These are phyloP conservation scores for Drosophila melanosoma DNA, from an alignment of 2,888 invertebrate species.

Conservation along the genomic window DNA sequence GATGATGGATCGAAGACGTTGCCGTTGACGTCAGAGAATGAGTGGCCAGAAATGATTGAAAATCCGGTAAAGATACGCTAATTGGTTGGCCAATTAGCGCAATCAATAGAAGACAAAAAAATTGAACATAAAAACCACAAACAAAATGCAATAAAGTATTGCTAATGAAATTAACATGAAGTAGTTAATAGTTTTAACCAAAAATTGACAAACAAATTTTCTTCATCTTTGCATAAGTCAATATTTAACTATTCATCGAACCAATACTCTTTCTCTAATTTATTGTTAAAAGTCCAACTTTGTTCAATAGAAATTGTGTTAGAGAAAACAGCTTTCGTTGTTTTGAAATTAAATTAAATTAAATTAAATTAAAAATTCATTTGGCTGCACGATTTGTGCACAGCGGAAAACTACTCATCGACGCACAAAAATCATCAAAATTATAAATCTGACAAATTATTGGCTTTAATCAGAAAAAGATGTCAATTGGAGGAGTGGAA, in stretches of 20 bases:
- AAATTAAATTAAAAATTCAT: background rate
- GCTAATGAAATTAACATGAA: slow-evolving; percentile 79
- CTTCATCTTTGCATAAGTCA: slow-evolving; percentile 43
- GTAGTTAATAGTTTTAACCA: slow-evolving; percentile 76
- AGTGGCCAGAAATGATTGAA: slow-evolving; percentile 32
- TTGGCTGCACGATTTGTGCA: slow-evolving; percentile 54
- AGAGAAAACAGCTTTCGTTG: slow-evolving; percentile 22
- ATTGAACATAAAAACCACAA: slow-evolving; percentile 38
- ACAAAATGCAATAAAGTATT: slow-evolving; percentile 28
- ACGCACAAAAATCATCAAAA: slow-evolving; percentile 5
- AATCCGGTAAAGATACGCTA: slow-evolving; percentile 76
- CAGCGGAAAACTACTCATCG: slow-evolving; percentile 67
- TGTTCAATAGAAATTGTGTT: background rate
- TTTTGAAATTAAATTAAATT: background rate
- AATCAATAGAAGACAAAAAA: slow-evolving; percentile 70
- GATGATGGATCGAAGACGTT: slow-evolving; percentile 36
- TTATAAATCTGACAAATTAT: slow-evolving; percentile 16
- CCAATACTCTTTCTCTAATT: background rate
- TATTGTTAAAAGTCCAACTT: background rate
- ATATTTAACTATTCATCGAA: slow-evolving; percentile 13
- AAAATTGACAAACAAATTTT: slow-evolving; percentile 71
- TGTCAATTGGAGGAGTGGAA: slow-evolving; percentile 8
- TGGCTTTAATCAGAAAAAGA: slow-evolving; percentile 6
- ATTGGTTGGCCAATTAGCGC: slow-evolving; percentile 75
- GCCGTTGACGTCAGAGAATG: slow-evolving; percentile 60